Evolutionary conservation across 2,113 vertebrate genomes (phyloP), one percentile per base, ranked within the genome.

Genomic region (Nibea coibor): DNA sequence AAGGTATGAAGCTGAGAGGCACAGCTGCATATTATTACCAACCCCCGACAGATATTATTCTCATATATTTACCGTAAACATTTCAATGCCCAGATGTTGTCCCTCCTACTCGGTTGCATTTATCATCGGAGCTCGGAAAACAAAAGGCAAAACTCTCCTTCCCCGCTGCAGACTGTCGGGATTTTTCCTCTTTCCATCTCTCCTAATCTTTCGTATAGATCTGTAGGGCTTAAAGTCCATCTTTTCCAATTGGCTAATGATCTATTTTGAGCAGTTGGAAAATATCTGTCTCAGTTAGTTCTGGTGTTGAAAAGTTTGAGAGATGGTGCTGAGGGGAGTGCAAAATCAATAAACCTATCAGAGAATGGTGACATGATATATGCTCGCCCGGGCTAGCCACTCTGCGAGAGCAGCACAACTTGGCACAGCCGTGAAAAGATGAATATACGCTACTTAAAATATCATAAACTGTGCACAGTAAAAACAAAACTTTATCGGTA

Each of bases 331-430:
- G 82, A 88, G 86, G 75, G 74, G 83, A 83, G 89, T 53, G 72
- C 72, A 84, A 89, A 91, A 95, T 94, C 90, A 91, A 95, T 94
- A 93, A 88, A 72, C 70, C 89, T 87, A 92, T 93, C 89, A 87
- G 92, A 65, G 81, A 69, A 88, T 22, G 85, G 80, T 73, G 91
- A 93, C 93, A 90, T 93, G 93, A 94, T 93, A 39, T 88, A 92
- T 93, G 87, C 76, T 2, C 1, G 71, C 82, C 71, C 10, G 58
- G 72, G 75, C 50, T 39, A 57, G 85, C 82, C 71, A 31, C 87
- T 84, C 67, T 1, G n/a, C 64, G 0, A 66, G 73, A 80, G 84
- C 78, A 26, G 43, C 31, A 77, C 22, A 68, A 91, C 81, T 78
- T 72, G 75, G 85, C 83, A 65, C 51, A 43, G 83, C 28, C 53